These are phyloP conservation scores for Drosophila kokeensis DNA, from an alignment of 2,888 invertebrate species.

Conservation along the genomic window DNA sequence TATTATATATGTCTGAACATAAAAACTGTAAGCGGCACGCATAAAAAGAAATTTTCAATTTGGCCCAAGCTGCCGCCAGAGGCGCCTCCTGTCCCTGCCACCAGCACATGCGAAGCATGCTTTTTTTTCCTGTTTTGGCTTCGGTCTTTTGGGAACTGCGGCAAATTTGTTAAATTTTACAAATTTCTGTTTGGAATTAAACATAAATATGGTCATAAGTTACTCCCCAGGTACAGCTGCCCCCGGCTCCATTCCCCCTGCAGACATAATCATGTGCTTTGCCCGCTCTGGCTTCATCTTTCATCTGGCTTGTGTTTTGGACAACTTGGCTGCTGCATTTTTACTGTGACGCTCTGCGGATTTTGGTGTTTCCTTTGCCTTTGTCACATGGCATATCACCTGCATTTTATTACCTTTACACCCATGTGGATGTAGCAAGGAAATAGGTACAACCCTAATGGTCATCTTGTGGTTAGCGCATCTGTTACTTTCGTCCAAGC, in stretches of 20 bases:
- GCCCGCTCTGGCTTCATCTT: slow-evolving; percentile 15
- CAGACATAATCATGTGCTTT: slow-evolving; percentile 8
- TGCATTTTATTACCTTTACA: slow-evolving; percentile 23
- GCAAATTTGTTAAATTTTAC: slow-evolving; percentile 57
- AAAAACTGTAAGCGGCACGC: slow-evolving; percentile 71
- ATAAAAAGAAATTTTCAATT: slow-evolving; percentile 75
- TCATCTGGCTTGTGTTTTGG: slow-evolving; percentile 11
- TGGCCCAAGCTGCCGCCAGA: slow-evolving; percentile 62
- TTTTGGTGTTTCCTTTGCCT: slow-evolving; percentile 11
- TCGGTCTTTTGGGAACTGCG: slow-evolving; percentile 39
- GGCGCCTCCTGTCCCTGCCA: slow-evolving; percentile 14
- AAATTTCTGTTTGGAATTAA: slow-evolving; percentile 66
- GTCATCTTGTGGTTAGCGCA: background rate
- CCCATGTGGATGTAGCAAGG: slow-evolving; percentile 6
- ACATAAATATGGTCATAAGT: slow-evolving; percentile 64
- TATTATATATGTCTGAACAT: slow-evolving; percentile 71
- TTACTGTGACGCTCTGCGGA: background rate
- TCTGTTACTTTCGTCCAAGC: background rate
- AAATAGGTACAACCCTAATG: slow-evolving; percentile 15
- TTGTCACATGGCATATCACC: slow-evolving; percentile 24
- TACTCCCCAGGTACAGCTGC: slow-evolving; percentile 26
- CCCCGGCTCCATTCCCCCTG: background rate
- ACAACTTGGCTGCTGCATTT: slow-evolving; percentile 27
- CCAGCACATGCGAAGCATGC: background rate
- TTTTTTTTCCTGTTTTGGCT: slow-evolving; percentile 6